Base-by-base conservation (phyloP, 1,140 invertebrate species). In the Muscidifurax raptorellus region DNA sequence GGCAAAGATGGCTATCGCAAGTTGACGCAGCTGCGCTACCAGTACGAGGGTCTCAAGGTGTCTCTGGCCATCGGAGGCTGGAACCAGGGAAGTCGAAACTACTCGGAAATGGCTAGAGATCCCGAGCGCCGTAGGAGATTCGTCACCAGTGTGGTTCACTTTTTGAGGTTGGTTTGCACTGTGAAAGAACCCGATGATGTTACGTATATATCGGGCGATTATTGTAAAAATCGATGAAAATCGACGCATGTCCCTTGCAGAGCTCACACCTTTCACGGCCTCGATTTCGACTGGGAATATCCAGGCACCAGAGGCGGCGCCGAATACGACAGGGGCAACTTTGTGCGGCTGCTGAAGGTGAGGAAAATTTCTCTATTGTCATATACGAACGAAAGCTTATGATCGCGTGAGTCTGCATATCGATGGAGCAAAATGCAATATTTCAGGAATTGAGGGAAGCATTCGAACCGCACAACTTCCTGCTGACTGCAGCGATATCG, bases 1-100 rank as follows among this genome's bases (percentile, higher is more conserved):
- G 90, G 89, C 36, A 95, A 94, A 91, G 96, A 94, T 15, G 95
- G 95, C 25, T 97, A 95, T 88, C 95, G 95, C 85, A 94, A 95
- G 69, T 90, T 97, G 76, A 96, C 96, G 0, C 90, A 89, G 0
- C 89, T 98, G 1, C 96, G 96, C 86, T 89, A 94, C 47, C 93
- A 93, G 13, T 95, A 97, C 92, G 96, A 96, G 0, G 94, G 95
- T 86, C 90, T 98, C 5, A 97, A 97, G 91, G 94, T 97, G 1
- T 94, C 95, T 1, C 87, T 98, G 3, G 97, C 97, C 12, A 96
- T 98, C 64, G 97, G 97, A 0, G 97, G 97, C 1, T 98, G 97
- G 97, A 97, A 97, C 88, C 97, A 98, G 92, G 97, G 97, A 0
- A 97, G 96, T 0, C 88, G 89, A 27, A 97, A 97, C 88, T 98